Percentiles rank a stretch among this genome's conserved stretches.
These are phyloP conservation scores for Zaprionus lachaisei DNA, from an alignment of 1,140 invertebrate species.

Conservation along the genomic window DNA sequence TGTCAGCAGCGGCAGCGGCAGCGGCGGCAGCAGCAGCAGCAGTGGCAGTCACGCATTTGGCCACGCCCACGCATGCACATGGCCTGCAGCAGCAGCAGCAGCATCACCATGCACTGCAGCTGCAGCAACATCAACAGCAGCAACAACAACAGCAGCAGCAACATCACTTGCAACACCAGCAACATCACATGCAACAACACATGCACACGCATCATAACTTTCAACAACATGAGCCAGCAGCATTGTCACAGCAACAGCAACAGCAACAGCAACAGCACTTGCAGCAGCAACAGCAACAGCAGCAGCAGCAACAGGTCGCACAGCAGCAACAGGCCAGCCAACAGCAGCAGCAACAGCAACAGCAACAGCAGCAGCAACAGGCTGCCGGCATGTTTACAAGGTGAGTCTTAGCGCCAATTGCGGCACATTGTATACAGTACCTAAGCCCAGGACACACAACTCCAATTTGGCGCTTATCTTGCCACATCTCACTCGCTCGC, in stretches of 20 bases:
- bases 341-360: slow-evolving; percentile 61
- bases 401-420: slow-evolving; percentile 80
- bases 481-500: slow-evolving; percentile 20
- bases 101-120: slow-evolving; percentile 52
- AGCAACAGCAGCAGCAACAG: slow-evolving; percentile 65
- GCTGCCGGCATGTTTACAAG: slow-evolving; percentile 79
- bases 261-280: slow-evolving; percentile 55
- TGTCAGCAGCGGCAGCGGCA: slow-evolving; percentile 24
- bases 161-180: slow-evolving; percentile 67
- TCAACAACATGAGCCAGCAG: slow-evolving; percentile 61
- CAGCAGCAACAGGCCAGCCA: slow-evolving; percentile 45
- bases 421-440: slow-evolving; percentile 27
- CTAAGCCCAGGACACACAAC: slow-evolving; percentile 23
- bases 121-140: slow-evolving; percentile 70
- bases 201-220: slow-evolving; percentile 79
- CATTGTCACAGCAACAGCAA: slow-evolving; percentile 60
- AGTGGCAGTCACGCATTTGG: slow-evolving; percentile 63
- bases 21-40: slow-evolving; percentile 37
- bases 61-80: slow-evolving; percentile 55
- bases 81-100: slow-evolving; percentile 56
- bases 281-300: slow-evolving; percentile 59
- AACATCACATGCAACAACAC: slow-evolving; percentile 74
- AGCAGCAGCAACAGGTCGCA: slow-evolving; percentile 29
- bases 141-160: slow-evolving; percentile 64
- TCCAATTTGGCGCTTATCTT: slow-evolving; percentile 37